Conservation (phyloP, 92 coral and sea anemone genomes). For the Micromussa lordhowensis region DNA sequence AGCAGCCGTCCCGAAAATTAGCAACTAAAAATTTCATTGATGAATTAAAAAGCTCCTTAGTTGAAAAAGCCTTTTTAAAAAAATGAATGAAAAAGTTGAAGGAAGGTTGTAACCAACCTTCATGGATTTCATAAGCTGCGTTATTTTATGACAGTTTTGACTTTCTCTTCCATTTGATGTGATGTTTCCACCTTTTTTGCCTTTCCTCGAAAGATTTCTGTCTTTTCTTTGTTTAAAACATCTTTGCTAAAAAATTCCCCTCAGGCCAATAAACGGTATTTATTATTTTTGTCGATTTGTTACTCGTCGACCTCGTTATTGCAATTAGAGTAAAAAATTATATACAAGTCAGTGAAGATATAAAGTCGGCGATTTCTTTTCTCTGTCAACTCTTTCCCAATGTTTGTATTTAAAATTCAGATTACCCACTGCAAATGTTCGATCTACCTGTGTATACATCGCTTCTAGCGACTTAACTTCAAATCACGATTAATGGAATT, state of each 20-base stretch:
- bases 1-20: conserved; percentile 15
- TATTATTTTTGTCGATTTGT: not conserved
- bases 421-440: not conserved
- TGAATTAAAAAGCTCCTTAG: no score
- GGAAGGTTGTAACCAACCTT: not conserved
- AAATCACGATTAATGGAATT: not conserved
- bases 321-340: not conserved
- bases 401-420: not conserved
- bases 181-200: not conserved
- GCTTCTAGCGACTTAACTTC: not conserved
- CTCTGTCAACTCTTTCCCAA: not conserved
- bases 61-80: not conserved
- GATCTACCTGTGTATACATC: not conserved
- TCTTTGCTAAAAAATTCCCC: not conserved
- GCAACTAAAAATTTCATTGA: not conserved
- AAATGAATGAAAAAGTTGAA: not conserved
- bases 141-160: not conserved
- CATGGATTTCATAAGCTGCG: not conserved
- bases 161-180: not conserved
- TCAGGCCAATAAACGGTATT: not conserved
- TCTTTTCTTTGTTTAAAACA: not conserved
- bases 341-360: not conserved
- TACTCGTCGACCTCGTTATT: not conserved
- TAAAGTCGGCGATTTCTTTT: not conserved
- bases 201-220: not conserved